Evolutionary conservation across 2,888 invertebrate species (phyloP), one percentile per base, ranked within the genome.

Genomic region (Cephus rjabovi): DNA sequence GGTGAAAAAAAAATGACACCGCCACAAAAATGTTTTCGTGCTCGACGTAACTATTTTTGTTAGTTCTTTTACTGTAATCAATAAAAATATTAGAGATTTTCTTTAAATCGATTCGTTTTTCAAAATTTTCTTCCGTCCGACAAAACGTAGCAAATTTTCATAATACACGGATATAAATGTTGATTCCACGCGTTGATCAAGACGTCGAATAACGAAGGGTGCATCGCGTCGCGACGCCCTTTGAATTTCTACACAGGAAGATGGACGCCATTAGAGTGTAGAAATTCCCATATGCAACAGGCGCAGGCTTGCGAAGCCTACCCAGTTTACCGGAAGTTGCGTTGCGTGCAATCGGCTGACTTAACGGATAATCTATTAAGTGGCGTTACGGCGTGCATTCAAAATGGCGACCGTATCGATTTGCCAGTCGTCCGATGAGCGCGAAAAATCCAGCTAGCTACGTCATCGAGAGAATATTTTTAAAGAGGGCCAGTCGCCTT

Each of bases 321-420:
- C 76, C 76, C 70, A 73, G 37, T 69, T 77, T 73, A 79, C 76
- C 82, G 86, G 85, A 86, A 84, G 84, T 80, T 80, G 77, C 31
- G 83, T 81, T 81, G 86, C 86, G 86, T 86, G 86, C 86, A 83
- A 86, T 86, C 83, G 81, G 56, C 80, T 77, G 77, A 76, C 80
- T 81, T 76, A 81, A 81, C 83, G 82, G 83, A 83, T 83, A 85
- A 84, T 83, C 86, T 83, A 85, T 85, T 82, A 84, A 86, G 81
- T 77, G 84, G 80, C 78, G 75, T 76, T 81, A 80, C 74, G 71
- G 79, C 71, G 75, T 79, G 34, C 37, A 33, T 35, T 74, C 74
- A 34, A 76, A 82, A 79, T 75, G 80, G 73, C 77, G 74, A 77
- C 34, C 31, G 75, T 69, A 75, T 75, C 75, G 75, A 75, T 75